A percentile compares a stretch with the other conserved stretches of the same genome.
These are phyloP conservation scores for Colletes collaris DNA, from an alignment of 2,888 invertebrate species.

Conservation along the genomic window DNA sequence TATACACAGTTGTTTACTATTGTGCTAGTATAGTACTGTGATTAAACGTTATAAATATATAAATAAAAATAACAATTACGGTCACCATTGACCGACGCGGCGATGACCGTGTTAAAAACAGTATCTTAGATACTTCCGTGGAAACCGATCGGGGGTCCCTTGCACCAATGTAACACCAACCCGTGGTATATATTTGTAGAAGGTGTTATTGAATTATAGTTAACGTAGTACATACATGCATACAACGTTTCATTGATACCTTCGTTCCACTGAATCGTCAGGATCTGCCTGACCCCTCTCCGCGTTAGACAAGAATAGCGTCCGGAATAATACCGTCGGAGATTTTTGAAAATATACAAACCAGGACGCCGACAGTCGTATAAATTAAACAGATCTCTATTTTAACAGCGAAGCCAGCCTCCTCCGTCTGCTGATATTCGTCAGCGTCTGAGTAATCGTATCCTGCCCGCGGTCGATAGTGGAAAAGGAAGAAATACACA, in stretches of 20 bases:
- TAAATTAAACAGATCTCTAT: conserved; percentile 35
- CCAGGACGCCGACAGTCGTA: conserved; percentile 6
- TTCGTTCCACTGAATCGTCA: background rate
- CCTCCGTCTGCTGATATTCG: conserved; percentile 24
- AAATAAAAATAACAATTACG: too few relatives aligned
- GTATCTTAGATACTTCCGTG: too few relatives aligned
- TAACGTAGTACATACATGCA: background rate
- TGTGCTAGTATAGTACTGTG: too few relatives aligned
- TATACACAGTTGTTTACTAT: too few relatives aligned
- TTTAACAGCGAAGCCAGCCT: conserved; percentile 32
- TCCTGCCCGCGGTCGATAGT: conserved; percentile 41
- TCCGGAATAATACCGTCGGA: background rate
- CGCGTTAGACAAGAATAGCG: conserved; percentile 30
- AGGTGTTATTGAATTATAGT: background rate
- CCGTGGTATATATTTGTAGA: background rate
- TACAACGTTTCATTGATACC: conserved; percentile 17
- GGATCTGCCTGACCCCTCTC: background rate
- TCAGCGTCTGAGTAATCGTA: conserved; percentile 47
- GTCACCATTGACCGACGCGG: too few relatives aligned
- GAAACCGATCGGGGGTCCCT: too few relatives aligned
- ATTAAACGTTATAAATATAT: too few relatives aligned
- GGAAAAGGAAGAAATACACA: conserved; percentile 20
- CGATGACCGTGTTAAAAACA: too few relatives aligned
- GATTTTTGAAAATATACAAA: conserved; percentile 51
- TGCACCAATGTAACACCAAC: too few relatives aligned